Evolutionary conservation across 2,888 invertebrate genomes (phyloP), one percentile per base, ranked within the genome.

Genomic region (Caenorhabditis doughertyi): DNA sequence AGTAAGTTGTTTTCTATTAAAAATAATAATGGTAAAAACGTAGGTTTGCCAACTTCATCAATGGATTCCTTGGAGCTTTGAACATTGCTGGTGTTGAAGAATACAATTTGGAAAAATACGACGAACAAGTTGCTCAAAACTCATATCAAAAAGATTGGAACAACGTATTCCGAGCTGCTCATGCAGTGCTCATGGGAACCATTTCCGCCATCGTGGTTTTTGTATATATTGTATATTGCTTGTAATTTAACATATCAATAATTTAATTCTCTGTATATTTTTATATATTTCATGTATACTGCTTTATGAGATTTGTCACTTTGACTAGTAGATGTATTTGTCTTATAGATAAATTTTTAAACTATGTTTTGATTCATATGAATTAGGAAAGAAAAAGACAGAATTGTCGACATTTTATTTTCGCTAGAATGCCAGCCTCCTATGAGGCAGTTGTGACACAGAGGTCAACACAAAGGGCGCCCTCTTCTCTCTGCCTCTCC

Each of bases 91-190:
- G 87, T 8, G 85, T 85, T 44, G 88, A 87, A 18, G 88, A 90
- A 60, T 82, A 58, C 86, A 86, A 56, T 39, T 32, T 79, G 27
- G 87, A 91, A 29, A 87, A 89, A 49, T 79, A 88, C 32, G 89
- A 90, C 64, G 89, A 89, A 67, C 87, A 84, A 44, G 67, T 71
- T 16, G 47, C 83, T 0, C 85, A 81, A n/a, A 84, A 62, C 58
- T 71, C 67, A 13, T 87, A 84, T 56, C 85, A 87, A 71, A 74
- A 84, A 72, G 91, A 91, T 73, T 91, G 91, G 91, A 68, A 73
- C 13, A 81, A 82, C 9, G 89, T 89, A 39, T 91, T 91, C 85
- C 55, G 86, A 16, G 90, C 91, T 13, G 84, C 91, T n/a, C 91
- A 91, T 73, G 88, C 87, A 2, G 82, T 91, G 8, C 55, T 84